phyloP scores from a whole-genome alignment of 2,797 vertebrate species.

The Paguma larvata region DNA sequence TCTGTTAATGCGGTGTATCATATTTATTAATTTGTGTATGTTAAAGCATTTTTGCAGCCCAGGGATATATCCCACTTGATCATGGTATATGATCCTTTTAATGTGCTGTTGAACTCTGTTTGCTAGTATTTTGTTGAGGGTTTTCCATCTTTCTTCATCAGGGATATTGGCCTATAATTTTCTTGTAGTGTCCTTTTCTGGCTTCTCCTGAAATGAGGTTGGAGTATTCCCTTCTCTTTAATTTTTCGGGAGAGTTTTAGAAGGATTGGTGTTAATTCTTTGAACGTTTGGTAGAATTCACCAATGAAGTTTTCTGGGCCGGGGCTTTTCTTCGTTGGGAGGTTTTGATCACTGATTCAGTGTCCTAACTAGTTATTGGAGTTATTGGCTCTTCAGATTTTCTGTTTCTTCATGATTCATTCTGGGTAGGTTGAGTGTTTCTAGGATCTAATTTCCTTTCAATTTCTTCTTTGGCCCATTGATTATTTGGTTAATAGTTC shows the following conservation, averaged over 20 bases:
- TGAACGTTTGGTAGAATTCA: slow-evolving; percentile 11
- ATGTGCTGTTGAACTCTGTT: slow-evolving; percentile 1
- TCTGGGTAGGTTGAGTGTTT: not conserved
- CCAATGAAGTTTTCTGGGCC: not conserved
- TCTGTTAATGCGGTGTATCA: not conserved
- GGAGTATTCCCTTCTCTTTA: slow-evolving; percentile 17
- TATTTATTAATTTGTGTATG: not conserved
- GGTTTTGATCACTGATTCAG: not conserved
- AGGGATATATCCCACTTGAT: not conserved
- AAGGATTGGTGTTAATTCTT: slow-evolving; percentile 3
- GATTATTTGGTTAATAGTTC: not conserved
- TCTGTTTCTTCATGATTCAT: slow-evolving; percentile 6
- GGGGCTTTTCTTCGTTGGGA: not conserved
- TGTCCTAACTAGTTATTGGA: not conserved
- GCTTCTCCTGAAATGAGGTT: not conserved
- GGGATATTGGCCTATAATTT: not conserved
- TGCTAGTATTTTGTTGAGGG: not conserved
- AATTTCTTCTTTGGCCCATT: not conserved
- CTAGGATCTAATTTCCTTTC: slow-evolving; percentile 35
- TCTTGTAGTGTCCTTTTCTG: not conserved
- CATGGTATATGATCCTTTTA: not conserved
- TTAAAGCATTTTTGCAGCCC: not conserved
- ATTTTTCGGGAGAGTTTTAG: not conserved
- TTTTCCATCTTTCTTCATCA: not conserved
- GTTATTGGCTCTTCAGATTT: not conserved